Percentiles rank a stretch among this genome's conserved stretches.
phyloP scores from a whole-genome alignment of 2,888 invertebrate genomes.

The Meliscaeva auricollis region DNA sequence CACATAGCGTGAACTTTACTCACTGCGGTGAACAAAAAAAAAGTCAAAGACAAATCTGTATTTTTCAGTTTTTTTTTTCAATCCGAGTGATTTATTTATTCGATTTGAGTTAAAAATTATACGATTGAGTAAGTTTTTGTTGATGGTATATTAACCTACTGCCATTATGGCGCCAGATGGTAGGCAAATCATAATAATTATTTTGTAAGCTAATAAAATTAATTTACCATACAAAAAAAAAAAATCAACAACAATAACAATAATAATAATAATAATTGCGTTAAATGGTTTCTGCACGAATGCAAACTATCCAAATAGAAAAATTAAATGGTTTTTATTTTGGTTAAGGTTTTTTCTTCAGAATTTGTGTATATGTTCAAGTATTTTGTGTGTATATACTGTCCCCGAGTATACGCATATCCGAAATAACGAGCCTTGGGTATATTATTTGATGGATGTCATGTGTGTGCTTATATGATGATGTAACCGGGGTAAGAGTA shows the following conservation, averaged over 20 bases:
- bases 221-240: slow-evolving; percentile 50
- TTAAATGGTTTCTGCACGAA: slow-evolving; percentile 71
- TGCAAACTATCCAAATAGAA: slow-evolving; percentile 66
- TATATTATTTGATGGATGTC: slow-evolving; percentile 19
- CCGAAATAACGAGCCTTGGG: not conserved
- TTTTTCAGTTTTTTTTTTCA: slow-evolving; percentile 17
- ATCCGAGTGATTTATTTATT: slow-evolving; percentile 24
- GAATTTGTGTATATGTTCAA: no score
- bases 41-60: not conserved
- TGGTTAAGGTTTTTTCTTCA: not conserved
- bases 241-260: slow-evolving; percentile 14
- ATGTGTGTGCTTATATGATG: slow-evolving; percentile 20
- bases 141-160: slow-evolving; percentile 18
- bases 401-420: not conserved
- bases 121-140: slow-evolving; percentile 11
- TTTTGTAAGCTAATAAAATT: slow-evolving; percentile 60
- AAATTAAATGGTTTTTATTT: slow-evolving; percentile 51
- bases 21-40: slow-evolving; percentile 8
- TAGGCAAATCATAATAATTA: slow-evolving; percentile 35
- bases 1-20: slow-evolving; percentile 7
- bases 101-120: slow-evolving; percentile 13
- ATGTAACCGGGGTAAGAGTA: slow-evolving; percentile 1
- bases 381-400: no score
- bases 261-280: slow-evolving; percentile 65
- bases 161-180: slow-evolving; percentile 13